These are phyloP conservation scores for Triplophysa rosa DNA, from an alignment of 2,113 vertebrate genomes.

Conservation along the genomic window DNA sequence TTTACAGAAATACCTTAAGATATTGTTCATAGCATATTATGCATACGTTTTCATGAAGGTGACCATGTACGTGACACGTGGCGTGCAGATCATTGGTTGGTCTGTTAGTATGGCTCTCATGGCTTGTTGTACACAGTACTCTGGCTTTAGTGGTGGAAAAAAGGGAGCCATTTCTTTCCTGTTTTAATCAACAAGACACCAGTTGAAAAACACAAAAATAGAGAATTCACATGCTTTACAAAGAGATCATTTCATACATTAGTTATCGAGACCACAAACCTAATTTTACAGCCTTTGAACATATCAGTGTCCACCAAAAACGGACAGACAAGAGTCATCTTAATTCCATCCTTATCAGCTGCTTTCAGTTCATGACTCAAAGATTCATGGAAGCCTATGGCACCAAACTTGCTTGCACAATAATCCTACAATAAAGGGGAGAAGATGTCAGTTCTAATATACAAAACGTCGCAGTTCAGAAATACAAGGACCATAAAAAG, in stretches of 20 bases:
- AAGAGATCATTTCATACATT: neutral
- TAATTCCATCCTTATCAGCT: slow-evolving; percentile 86
- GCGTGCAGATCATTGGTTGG: slow-evolving; percentile 47
- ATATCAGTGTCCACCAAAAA: slow-evolving; percentile 88
- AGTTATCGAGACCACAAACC: slow-evolving; percentile 63
- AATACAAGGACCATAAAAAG: neutral
- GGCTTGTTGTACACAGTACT: slow-evolving; percentile 52
- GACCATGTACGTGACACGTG: slow-evolving; percentile 46
- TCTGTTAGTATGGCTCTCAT: slow-evolving; percentile 60
- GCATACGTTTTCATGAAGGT: slow-evolving; percentile 58
- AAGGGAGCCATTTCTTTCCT: slow-evolving; percentile 50
- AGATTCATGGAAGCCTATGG: slow-evolving; percentile 87
- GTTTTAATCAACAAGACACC: neutral
- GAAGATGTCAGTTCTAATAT: neutral
- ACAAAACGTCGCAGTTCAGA: neutral
- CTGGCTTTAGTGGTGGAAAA: slow-evolving; percentile 48
- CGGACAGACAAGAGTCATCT: slow-evolving; percentile 87
- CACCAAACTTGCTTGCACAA: slow-evolving; percentile 91
- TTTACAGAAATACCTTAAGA: neutral
- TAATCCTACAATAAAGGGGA: slow-evolving; percentile 76
- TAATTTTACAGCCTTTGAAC: slow-evolving; percentile 87
- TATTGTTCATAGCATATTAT: neutral
- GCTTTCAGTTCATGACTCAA: slow-evolving; percentile 88
- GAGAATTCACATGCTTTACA: neutral
- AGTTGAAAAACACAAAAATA: neutral